Evolutionary conservation across 2,888 invertebrate genomes (phyloP), one percentile per base, ranked within the genome.

Genomic region (Chalcosyrphus nemorum): DNA sequence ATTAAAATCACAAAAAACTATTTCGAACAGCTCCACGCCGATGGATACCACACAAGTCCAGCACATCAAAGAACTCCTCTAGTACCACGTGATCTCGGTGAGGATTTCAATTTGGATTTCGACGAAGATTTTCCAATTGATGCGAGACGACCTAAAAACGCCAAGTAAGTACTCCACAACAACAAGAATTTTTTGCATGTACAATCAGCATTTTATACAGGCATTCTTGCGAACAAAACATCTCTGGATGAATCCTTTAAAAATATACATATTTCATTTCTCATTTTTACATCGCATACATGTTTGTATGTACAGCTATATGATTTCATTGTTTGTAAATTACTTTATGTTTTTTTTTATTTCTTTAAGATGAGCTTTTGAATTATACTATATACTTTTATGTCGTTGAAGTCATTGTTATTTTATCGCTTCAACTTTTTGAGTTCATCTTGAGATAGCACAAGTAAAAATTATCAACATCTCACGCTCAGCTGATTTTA

Each of bases 21-120:
- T 27, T 24, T 74, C 27, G 68, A 87, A 88, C 86, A 97, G 97
- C 94, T 96, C 92, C 96, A 97, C 93, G 94, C 96, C 88, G 97
- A 96, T 93, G 96, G 96, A 88, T 97, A 96, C 92, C 97, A 97
- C 92, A 96, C 96, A 86, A 96, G 96, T 91, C 97, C 97, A 75
- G 94, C 95, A 59, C 93, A 93, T 88, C 94, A 94, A 91, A 93
- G 95, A 89, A 95, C 96, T 89, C 96, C 96, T 86, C 93, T 96
- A 92, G 95, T 96, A 92, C 93, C 94, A 56, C 94, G 94, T 89
- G 95, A 95, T 88, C 93, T 94, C 89, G 93, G 94, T 88, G 94
- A 94, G 89, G 94, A 95, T 89, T 94, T 93, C 86, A 94, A 94
- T 89, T 94, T 94, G 89, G 92, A 92, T 88, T 90, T 90, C 87